Evolutionary conservation across 2,113 vertebrate genomes (phyloP).

Genomic region (Phaethon lepturus): DNA sequence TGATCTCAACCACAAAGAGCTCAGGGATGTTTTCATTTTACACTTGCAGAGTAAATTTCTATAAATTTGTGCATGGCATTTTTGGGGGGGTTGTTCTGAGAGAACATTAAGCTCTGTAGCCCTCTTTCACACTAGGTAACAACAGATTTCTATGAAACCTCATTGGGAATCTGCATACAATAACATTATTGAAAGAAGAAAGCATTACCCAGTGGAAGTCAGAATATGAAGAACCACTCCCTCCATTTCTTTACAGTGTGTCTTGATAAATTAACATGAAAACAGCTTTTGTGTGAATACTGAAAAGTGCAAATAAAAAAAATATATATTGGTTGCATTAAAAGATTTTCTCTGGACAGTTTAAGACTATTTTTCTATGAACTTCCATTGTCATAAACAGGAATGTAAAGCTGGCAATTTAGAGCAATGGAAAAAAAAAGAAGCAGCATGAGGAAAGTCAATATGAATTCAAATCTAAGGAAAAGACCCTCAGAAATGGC

Average conservation of each 20-base stretch:
- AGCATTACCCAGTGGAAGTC: rapidly evolving
- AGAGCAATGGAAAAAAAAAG: not conserved
- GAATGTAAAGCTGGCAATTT: not conserved
- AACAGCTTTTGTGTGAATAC: not conserved
- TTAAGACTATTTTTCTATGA: not conserved
- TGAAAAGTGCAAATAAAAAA: not conserved
- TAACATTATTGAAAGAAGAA: not conserved
- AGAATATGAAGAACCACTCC: not conserved
- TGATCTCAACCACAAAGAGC: not conserved
- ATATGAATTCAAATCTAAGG: not conserved
- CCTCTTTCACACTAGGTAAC: not conserved
- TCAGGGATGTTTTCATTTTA: not conserved
- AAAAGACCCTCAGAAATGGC: not conserved
- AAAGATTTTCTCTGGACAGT: not conserved
- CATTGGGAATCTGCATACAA: not conserved
- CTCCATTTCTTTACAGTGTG: not conserved
- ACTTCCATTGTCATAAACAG: not conserved
- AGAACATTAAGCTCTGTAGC: not conserved
- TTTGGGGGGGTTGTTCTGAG: not conserved
- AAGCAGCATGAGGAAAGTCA: not conserved
- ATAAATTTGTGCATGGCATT: not conserved
- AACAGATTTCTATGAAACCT: not conserved
- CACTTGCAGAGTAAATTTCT: not conserved
- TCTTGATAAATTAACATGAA: not conserved
- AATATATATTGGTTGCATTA: rapidly evolving